These are phyloP conservation scores for Cryptoleucopteryx plumbea DNA, from an alignment of 2,113 vertebrate genomes.

Conservation along the genomic window DNA sequence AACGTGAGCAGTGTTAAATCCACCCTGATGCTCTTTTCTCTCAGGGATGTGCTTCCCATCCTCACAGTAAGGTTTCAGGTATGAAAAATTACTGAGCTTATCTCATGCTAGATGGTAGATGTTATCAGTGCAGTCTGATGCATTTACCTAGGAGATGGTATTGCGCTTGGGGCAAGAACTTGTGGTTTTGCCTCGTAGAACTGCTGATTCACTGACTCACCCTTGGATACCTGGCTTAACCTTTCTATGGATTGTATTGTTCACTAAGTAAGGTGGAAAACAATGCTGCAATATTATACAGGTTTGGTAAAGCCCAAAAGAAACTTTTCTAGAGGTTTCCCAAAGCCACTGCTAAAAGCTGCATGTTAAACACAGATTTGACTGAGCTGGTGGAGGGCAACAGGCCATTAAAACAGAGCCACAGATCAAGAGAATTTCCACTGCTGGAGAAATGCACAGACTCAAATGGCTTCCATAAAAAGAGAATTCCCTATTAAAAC, in stretches of 20 bases:
- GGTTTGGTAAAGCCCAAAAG: background rate
- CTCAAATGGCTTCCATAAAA: background rate
- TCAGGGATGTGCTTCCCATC: slow-evolving; percentile 26
- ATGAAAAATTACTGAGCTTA: slow-evolving; percentile 6
- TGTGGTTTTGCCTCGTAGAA: background rate
- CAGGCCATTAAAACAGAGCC: background rate
- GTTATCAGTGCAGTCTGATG: background rate
- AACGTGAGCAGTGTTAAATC: background rate
- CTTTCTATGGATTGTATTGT: background rate
- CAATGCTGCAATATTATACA: background rate
- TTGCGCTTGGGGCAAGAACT: background rate
- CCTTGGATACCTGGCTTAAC: background rate
- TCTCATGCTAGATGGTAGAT: background rate
- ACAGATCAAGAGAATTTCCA: background rate
- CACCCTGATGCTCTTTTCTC: slow-evolving; percentile 18
- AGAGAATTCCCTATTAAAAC: background rate
- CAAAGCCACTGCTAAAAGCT: background rate
- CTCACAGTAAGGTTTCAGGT: slow-evolving; percentile 70
- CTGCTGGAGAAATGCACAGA: background rate
- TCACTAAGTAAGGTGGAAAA: background rate
- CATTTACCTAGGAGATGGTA: background rate
- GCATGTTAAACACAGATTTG: background rate
- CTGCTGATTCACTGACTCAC: background rate
- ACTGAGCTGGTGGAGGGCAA: background rate
- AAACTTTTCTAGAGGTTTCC: background rate